Evolutionary conservation across 2,797 vertebrate species (phyloP).

Genomic region (Phrynocephalus forsythii): DNA sequence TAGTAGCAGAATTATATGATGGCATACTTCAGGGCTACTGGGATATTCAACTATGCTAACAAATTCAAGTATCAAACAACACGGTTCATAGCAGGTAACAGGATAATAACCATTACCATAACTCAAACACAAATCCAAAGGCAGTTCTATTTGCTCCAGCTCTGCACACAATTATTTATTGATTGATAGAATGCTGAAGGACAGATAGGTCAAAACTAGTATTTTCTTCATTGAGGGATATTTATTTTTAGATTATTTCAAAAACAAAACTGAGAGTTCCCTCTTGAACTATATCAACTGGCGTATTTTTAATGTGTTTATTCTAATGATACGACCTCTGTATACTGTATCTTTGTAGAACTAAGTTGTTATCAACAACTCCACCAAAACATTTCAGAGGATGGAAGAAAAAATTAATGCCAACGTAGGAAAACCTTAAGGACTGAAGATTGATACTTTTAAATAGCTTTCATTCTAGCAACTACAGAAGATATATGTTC

Average conservation of each 20-base stretch:
- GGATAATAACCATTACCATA: not conserved
- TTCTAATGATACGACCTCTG: not conserved
- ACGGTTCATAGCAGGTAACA: not conserved
- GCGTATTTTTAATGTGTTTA: not conserved
- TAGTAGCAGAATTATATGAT: not conserved
- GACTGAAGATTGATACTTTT: not conserved
- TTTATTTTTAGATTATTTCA: not conserved
- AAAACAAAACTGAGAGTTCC: not conserved
- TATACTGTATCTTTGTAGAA: not conserved
- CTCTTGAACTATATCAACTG: not conserved
- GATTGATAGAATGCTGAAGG: not conserved
- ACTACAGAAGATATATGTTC: not conserved
- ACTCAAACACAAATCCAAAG: not conserved
- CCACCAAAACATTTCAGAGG: not conserved
- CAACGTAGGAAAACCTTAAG: not conserved
- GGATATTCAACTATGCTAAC: not conserved
- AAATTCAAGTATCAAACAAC: not conserved
- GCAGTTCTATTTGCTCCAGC: not conserved
- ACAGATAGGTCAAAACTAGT: not conserved
- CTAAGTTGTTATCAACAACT: not conserved
- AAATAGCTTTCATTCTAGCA: not conserved
- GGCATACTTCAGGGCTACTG: not conserved
- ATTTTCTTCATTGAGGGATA: constrained; percentile 3
- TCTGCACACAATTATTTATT: not conserved
- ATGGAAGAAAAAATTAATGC: too few relatives aligned